phyloP scores from a whole-genome alignment of 2,113 vertebrate species.

The Eonycteris spelaea region DNA sequence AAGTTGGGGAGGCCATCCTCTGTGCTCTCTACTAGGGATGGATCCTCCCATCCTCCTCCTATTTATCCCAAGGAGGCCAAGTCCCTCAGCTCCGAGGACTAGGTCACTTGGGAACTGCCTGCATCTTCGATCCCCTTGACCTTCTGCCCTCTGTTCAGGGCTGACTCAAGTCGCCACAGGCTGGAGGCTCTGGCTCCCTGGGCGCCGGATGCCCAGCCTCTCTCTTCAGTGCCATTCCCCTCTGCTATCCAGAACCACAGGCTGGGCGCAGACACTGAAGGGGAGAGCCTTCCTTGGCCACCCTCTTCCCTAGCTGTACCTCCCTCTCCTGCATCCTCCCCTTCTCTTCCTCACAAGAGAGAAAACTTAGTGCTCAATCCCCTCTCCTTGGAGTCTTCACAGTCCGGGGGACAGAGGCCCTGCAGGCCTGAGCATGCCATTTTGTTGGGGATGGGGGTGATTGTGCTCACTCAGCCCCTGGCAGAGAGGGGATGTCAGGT shows the following conservation, averaged over 20 bases:
- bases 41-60: neutral
- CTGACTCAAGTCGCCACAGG: neutral
- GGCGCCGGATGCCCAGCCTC: constrained; percentile 2
- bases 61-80: neutral
- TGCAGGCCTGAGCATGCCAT: constrained; percentile 46
- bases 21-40: neutral
- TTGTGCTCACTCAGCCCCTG: neutral
- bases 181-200: constrained; percentile 17
- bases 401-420: neutral
- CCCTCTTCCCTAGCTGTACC: neutral
- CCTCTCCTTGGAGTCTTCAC: neutral
- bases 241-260: constrained; percentile 4
- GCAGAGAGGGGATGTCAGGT: neutral
- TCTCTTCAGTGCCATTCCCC: constrained; percentile 39
- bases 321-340: neutral
- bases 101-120: constrained; percentile 16
- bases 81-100: neutral
- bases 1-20: neutral
- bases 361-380: constrained; percentile 28
- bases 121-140: constrained; percentile 38
- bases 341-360: neutral
- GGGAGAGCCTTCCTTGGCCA: constrained; percentile 16
- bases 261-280: neutral
- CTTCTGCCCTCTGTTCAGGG: constrained; percentile 22
- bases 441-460: neutral